Evolutionary conservation across 2,113 vertebrate genomes (phyloP).

Genomic region (Podarcis cretensis): DNA sequence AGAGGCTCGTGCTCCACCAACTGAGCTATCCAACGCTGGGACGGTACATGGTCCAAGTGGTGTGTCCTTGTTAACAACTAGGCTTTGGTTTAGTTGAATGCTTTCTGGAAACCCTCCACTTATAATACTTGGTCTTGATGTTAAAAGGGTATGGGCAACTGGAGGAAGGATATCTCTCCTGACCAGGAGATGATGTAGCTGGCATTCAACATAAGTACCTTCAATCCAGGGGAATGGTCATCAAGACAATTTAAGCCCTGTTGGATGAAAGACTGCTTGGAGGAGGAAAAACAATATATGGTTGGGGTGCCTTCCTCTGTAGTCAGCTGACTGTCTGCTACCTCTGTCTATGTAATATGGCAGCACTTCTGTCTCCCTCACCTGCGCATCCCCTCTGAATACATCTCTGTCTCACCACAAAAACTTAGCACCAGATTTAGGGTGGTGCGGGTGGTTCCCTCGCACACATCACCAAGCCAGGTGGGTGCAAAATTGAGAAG

Average conservation of each 20-base stretch:
- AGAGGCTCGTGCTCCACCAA: no score
- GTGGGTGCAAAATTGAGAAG: no score
- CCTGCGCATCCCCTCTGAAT: not conserved
- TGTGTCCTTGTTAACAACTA: not conserved
- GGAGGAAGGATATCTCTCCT: not conserved
- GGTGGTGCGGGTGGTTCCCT: no score
- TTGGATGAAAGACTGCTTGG: not conserved
- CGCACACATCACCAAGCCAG: no score
- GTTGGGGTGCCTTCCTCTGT: not conserved
- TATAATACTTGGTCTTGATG: not conserved
- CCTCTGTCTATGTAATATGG: not conserved
- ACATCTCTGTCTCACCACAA: not conserved
- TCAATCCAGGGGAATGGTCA: not conserved
- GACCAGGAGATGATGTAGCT: not conserved
- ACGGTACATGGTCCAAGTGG: no score
- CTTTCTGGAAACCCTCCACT: not conserved
- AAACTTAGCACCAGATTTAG: not conserved
- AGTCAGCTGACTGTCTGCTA: no score
- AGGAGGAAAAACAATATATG: not conserved
- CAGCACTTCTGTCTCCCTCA: not conserved
- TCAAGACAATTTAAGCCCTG: not conserved
- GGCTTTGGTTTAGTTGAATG: not conserved
- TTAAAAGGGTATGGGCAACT: not conserved
- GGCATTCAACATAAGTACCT: not conserved
- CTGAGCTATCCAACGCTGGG: no score